Base-by-base conservation (phyloP, 2,888 invertebrate genomes). In the Rosalia funebris region DNA sequence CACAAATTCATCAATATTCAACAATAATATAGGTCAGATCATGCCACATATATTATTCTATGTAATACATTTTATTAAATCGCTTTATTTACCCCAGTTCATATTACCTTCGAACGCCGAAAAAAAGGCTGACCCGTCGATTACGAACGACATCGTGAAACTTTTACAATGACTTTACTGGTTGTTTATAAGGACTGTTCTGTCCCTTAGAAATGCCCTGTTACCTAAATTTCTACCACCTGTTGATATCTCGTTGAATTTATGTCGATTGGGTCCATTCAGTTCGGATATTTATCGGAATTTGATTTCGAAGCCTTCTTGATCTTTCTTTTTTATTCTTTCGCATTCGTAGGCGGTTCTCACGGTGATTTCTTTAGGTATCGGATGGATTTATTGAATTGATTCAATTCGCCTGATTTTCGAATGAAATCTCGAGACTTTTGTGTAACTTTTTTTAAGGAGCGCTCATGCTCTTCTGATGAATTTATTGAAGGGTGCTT, bases 261-360 rank as follows among this genome's bases (percentile, higher is more conserved):
- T 71, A 71, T 71, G 67, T 69, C 71, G 71, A 70, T 71, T 55
- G 70, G 62, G 63, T 69, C 72, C 67, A 69, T 72, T 71, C 68
- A 65, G 60, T 50, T 46, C 32, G 66, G 64, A 67, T 70, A 72
- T 72, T 72, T 72, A 72, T 72, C 62, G 68, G 70, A 66, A 69
- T 72, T 71, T 71, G 71, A 72, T 72, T 72, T 68, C 58, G 54
- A 61, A 65, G 57, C 53, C 55, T 53, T 53, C 56, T 60, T 55
- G 59, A 57, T 57, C 58, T 60, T 19, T 48, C 57, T 53, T 59
- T 56, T 62, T 63, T 39, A 34, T 60, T 34, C 44, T 57, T 57
- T 57, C 50, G 56, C 39, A 46, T 53, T 58, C 45, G 63, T 60
- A 55, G 63, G 62, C 31, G 59, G 68, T 71, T 71, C 71, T 67